phyloP scores from a whole-genome alignment of 2,113 vertebrate species.

The Lasiurus borealis region DNA sequence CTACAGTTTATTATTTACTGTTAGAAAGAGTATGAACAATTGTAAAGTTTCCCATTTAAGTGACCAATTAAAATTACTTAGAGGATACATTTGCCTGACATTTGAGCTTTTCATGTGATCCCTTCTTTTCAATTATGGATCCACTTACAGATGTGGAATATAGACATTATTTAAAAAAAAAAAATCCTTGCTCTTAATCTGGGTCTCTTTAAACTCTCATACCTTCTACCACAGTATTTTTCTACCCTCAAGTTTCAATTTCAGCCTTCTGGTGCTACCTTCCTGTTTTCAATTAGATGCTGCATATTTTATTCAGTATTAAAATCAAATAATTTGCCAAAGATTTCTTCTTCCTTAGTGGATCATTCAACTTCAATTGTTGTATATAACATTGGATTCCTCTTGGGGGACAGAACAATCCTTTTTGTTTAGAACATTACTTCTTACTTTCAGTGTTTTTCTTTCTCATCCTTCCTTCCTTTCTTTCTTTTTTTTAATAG shows the following conservation, averaged over 20 bases:
- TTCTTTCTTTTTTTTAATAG: not conserved
- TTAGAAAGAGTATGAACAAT: not conserved
- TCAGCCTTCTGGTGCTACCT: not conserved
- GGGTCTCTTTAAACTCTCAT: not conserved
- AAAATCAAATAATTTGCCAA: not conserved
- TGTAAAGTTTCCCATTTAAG: not conserved
- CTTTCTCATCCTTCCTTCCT: not conserved
- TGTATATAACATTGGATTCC: not conserved
- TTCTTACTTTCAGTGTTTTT: not conserved
- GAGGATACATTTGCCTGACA: not conserved
- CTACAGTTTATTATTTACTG: not conserved
- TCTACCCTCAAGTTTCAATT: accelerated
- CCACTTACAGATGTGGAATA: not conserved
- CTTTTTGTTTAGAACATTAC: too few relatives aligned
- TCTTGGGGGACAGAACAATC: not conserved
- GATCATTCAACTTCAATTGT: not conserved
- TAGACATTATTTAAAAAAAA: not conserved
- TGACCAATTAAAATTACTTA: not conserved
- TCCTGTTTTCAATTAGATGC: not conserved
- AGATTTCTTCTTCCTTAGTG: not conserved
- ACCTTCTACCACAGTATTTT: too few relatives aligned
- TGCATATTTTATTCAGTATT: too few relatives aligned
- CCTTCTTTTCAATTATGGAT: not conserved
- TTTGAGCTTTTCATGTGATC: too few relatives aligned
- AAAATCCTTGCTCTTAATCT: not conserved